Base-by-base conservation (phyloP, 2,113 vertebrate species). In the Grammomys surdaster region DNA sequence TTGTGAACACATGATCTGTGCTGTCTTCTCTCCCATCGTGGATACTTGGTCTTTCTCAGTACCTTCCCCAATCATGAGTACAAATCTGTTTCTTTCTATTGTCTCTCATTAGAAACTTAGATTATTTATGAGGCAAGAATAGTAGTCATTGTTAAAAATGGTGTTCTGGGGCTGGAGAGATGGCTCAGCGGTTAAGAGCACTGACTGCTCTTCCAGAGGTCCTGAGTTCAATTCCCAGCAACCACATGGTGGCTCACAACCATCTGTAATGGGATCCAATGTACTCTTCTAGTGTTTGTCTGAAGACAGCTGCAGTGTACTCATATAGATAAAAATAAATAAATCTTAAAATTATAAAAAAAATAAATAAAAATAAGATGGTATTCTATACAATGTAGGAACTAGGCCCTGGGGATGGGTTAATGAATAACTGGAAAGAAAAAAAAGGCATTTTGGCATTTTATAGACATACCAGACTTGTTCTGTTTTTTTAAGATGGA, bases 1-100 rank as follows among this genome's bases (percentile, higher is more conserved):
- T 86, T 97, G 96, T 95, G 96, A 97, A 96, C 88, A 7, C 12
- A 0, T 96, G 92, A 82, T 63, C 81, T 96, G 33, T 97, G 80
- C 93, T 96, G 54, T 96, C 93, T 88, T 28, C 14, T 93, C 36
- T 67, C 93, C 54, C 84, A 40, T 24, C 20, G 7, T 3, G 3
- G 69, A 75, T 94, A 84, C 95, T 91, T 93, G 95, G 73, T 14
- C 2, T 93, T 0, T 96, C 75, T 96, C 92, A 91, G 77, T 63
- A 73, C 54, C 90, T 22, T 96, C 2, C 46, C 48, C 26, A 65
- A 0, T 82, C 78, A 70, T 87, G 88, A 43, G 48, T 72, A 89
- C 16, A 33, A 87, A 48, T 96, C 90, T 97, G 24, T 95, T n/a
- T 93, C 43, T 93, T 82, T 95, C 48, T 65, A 1, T 43, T 81